Evolutionary conservation across 2,888 invertebrate species (phyloP).

Genomic region (Watsonalla binaria): DNA sequence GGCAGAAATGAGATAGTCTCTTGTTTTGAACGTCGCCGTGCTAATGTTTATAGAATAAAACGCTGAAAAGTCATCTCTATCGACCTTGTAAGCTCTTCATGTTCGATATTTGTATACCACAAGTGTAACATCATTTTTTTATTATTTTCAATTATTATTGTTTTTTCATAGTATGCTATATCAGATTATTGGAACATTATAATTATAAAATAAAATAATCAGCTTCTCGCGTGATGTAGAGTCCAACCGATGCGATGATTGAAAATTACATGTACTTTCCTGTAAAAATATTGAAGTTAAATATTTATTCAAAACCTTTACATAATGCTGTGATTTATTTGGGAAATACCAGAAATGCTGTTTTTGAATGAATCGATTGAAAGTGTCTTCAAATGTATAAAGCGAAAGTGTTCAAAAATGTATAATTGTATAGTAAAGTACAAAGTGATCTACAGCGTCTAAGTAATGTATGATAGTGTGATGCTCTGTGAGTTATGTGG

Average conservation of each 20-base stretch:
- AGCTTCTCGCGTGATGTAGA: constrained; percentile 40
- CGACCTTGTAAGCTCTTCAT: no score
- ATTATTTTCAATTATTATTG: neutral
- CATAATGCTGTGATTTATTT: neutral
- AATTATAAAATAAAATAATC: constrained; percentile 3
- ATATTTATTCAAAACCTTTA: constrained; percentile 3
- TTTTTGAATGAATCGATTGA: neutral
- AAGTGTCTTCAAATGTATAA: neutral
- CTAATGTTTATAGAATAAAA: no score
- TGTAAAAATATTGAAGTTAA: constrained; percentile 34
- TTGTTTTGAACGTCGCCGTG: no score
- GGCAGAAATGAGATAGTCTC: no score
- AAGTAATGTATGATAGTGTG: constrained; percentile 1
- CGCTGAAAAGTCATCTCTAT: no score
- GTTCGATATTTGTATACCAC: no score
- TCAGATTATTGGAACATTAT: neutral
- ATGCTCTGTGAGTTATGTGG: neutral
- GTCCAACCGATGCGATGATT: constrained; percentile 41
- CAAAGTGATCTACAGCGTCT: neutral
- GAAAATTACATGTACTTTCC: constrained; percentile 68
- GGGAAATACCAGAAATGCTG: neutral
- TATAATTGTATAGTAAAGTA: neutral
- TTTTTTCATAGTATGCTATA: no score
- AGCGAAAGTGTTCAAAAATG: neutral
- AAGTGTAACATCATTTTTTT: no score